Evolutionary conservation across 2,797 vertebrate species (phyloP).

Genomic region (Liasis olivaceus): DNA sequence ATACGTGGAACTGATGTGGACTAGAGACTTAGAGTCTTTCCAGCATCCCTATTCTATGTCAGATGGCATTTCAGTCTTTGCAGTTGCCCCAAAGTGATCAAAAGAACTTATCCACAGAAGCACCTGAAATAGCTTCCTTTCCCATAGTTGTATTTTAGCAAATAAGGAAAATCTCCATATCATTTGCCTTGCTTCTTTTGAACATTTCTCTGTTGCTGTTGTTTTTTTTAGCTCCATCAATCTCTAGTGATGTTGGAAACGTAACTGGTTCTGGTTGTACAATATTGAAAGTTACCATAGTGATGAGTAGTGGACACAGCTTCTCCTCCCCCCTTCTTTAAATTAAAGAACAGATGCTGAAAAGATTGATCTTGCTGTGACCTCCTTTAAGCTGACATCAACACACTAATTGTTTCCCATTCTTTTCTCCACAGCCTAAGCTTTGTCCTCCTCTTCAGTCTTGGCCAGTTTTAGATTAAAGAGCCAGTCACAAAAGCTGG

Average conservation of each 20-base stretch:
- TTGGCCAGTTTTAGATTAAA: conserved; percentile 63
- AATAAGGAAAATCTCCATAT: background rate
- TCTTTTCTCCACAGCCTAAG: conserved; percentile 61
- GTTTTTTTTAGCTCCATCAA: fast-evolving
- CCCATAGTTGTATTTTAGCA: background rate
- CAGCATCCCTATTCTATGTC: background rate
- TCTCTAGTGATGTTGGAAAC: background rate
- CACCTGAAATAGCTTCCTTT: background rate
- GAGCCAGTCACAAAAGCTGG: conserved; percentile 49
- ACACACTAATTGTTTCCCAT: conserved; percentile 70
- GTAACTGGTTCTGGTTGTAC: conserved; percentile 47
- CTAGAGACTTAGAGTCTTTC: background rate
- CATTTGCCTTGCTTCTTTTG: background rate
- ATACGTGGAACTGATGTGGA: background rate
- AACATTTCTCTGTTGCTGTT: background rate
- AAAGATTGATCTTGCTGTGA: conserved; percentile 71
- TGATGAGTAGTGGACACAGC: conserved; percentile 73
- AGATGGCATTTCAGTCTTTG: background rate
- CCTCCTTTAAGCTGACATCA: conserved; percentile 73
- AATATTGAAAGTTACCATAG: conserved; percentile 74
- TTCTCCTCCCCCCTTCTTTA: conserved; percentile 70
- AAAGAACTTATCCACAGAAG: no score
- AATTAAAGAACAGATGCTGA: conserved; percentile 75
- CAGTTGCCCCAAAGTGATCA: background rate
- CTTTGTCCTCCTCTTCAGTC: conserved; percentile 63